Base-by-base conservation (phyloP, 2,888 invertebrate species). In the Drosophila nigricruria region DNA sequence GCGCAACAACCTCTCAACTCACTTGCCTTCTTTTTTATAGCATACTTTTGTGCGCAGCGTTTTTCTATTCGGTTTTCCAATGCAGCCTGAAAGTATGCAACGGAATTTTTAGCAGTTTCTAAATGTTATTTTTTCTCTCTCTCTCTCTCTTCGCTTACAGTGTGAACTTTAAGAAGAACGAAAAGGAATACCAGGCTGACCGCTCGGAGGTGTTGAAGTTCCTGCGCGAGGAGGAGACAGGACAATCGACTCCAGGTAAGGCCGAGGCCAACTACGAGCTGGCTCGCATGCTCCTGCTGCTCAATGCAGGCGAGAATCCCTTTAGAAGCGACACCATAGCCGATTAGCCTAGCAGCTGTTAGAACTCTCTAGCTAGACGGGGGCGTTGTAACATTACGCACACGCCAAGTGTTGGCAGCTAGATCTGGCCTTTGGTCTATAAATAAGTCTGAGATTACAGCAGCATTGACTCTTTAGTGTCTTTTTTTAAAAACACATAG, bases 131-230 rank as follows among this genome's bases (percentile, higher is more conserved):
- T 12, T 57, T 14, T 54, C 42, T 5, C 14, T 40, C 9, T 23
- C n/a, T 42, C 23, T 50, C 25, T 49, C 16, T 38, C 10, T 30
- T 18, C 43, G 0, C 6, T 14, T 25, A 18, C 94, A 98, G 98
- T 89, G 98, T 98, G 36, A 98, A 98, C 94, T 98, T 98, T 94
- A 98, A 98, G 95, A 98, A 98, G 93, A 98, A 97, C 93, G 98
- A 98, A 93, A 97, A 96, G 93, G 95, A 96, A 79, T 97, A 97
- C 94, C 96, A 97, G 91, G 95, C 96, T 64, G 96, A 96, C 83
- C 97, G 97, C 92, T 97, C 97, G 91, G 97, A 97, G 88, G 98
- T 98, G 40, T 96, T 97, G 93, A 97, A 97, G 93, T 97, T 97
- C 95, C 95, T 98, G 70, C 97, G 97, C 92, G 97, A 97, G 93